Conservation (phyloP, 2,113 vertebrate genomes). For the Prunella himalayana region DNA sequence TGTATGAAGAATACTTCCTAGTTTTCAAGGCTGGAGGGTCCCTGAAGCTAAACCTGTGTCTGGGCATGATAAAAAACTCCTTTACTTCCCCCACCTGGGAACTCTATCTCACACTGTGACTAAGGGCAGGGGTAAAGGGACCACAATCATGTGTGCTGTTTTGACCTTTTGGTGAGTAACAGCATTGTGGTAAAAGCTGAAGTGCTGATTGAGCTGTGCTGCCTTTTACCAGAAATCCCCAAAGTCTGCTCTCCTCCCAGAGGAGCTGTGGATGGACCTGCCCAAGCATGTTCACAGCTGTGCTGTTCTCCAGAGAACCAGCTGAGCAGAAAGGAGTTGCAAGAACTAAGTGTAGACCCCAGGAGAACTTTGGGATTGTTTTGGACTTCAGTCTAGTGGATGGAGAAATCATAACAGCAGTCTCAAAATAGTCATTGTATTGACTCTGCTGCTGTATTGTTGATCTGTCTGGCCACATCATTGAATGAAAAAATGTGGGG, state of each 20-base stretch:
- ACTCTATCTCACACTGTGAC: neutral
- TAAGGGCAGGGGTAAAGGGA: neutral
- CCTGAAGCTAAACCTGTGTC: neutral
- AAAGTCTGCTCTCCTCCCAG: neutral
- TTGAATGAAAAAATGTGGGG: neutral
- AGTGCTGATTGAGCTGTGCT: neutral
- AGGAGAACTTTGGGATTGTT: neutral
- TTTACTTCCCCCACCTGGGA: neutral
- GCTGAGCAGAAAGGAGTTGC: neutral
- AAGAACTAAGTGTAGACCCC: neutral
- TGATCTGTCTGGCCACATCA: neutral
- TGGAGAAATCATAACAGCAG: neutral
- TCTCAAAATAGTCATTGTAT: neutral
- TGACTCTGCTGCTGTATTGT: neutral
- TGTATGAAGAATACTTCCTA: neutral
- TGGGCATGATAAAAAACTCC: neutral
- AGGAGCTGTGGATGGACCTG: neutral
- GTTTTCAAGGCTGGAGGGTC: neutral
- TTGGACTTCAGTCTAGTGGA: neutral
- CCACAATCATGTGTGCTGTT: accelerated
- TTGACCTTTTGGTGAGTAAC: neutral
- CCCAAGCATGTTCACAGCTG: neutral
- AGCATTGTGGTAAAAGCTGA: neutral
- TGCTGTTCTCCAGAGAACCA: neutral
- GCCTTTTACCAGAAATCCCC: neutral